These are phyloP conservation scores for Bombylius major DNA, from an alignment of 2,888 invertebrate species.

Conservation along the genomic window DNA sequence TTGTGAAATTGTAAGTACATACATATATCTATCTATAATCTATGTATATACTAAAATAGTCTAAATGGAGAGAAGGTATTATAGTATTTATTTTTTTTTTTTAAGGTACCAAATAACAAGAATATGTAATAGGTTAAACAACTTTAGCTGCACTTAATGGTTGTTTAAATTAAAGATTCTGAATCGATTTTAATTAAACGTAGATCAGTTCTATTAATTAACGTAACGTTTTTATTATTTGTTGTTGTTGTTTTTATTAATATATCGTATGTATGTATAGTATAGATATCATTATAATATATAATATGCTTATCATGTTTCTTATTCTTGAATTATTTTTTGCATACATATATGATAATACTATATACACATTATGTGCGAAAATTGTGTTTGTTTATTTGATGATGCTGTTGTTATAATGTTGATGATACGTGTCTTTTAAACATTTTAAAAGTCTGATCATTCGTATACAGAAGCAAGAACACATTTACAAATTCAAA, in stretches of 20 bases:
- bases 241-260: background rate
- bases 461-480: too few species aligned
- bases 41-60: too few species aligned
- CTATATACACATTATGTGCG: background rate
- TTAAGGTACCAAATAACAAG: background rate
- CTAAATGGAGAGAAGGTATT: background rate
- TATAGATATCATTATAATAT: background rate
- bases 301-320: too few species aligned
- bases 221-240: background rate
- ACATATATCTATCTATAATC: too few species aligned
- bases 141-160: constrained; percentile 1
- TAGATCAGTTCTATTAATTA: constrained; percentile 13
- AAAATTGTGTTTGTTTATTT: background rate
- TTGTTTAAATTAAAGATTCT: constrained; percentile 3
- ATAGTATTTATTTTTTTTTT: too few species aligned
- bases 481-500: too few species aligned
- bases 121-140: background rate
- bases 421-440: background rate
- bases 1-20: too few species aligned
- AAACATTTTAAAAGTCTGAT: too few species aligned
- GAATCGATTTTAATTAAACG: constrained; percentile 12
- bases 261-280: background rate
- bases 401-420: background rate
- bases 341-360: background rate
- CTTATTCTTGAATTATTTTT: too few species aligned